phyloP scores from a whole-genome alignment of 2,113 vertebrate species.

The Eptesicus fuscus region DNA sequence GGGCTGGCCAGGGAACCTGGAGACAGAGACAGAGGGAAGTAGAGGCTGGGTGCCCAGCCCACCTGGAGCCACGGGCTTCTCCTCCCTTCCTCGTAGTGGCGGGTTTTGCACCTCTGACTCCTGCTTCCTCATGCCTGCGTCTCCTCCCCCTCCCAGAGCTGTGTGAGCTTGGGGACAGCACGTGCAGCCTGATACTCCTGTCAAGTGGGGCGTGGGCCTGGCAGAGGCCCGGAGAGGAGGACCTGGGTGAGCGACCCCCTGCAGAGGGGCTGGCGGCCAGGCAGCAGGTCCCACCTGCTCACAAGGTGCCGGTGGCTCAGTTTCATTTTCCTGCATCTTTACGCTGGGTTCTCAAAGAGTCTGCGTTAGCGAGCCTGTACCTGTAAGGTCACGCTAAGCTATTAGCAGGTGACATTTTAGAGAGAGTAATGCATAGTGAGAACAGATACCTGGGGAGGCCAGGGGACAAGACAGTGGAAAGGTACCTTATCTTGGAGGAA shows the following conservation, averaged over 20 bases:
- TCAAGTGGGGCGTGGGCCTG: rapidly evolving
- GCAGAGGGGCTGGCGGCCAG: background rate
- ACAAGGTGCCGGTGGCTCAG: too few species aligned
- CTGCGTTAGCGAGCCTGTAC: background rate
- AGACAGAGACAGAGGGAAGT: background rate
- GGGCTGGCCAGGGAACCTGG: background rate
- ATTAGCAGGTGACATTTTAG: background rate
- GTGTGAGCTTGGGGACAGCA: background rate
- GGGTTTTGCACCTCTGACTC: background rate
- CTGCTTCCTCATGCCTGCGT: background rate
- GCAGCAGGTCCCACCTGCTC: background rate
- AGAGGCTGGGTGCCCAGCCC: background rate
- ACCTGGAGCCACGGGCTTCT: background rate
- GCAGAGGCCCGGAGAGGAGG: background rate
- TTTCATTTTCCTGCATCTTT: background rate
- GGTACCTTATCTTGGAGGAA: background rate
- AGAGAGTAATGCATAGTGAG: background rate
- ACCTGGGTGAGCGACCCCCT: too few species aligned
- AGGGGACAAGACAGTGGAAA: background rate
- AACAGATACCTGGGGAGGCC: background rate
- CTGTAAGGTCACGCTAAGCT: background rate
- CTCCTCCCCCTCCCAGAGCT: background rate
- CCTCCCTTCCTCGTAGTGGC: background rate
- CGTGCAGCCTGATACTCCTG: rapidly evolving
- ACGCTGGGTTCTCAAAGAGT: background rate